Conservation (phyloP, 2,888 invertebrate species). For the Epicampocera succincta region DNA sequence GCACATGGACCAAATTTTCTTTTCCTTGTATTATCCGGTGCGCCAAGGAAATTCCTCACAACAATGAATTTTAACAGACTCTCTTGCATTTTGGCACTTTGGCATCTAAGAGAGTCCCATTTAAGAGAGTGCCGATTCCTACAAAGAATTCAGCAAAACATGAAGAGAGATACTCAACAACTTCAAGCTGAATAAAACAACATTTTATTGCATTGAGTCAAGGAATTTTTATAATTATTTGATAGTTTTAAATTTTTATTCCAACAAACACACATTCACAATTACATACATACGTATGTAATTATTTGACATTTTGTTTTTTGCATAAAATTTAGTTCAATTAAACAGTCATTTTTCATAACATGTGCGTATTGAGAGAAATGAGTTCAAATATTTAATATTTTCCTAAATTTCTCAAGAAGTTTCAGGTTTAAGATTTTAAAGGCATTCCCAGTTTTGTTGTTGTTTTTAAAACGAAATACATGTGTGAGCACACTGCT, state of each 20-base stretch:
- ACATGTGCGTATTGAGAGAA: too few species aligned
- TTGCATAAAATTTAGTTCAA: too few species aligned
- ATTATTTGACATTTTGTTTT: too few species aligned
- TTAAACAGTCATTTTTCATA: too few species aligned
- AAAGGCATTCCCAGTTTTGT: conserved; percentile 39
- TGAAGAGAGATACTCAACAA: conserved; percentile 9
- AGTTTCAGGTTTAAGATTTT: conserved; percentile 24
- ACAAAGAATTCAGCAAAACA: conserved; percentile 21
- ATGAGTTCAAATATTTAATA: background rate
- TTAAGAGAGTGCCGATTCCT: background rate
- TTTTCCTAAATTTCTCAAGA: background rate
- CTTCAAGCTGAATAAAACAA: conserved; percentile 41
- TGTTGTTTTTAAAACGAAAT: conserved; percentile 11
- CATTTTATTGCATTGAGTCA: conserved; percentile 23
- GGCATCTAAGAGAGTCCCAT: background rate
- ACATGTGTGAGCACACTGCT: conserved; percentile 20
- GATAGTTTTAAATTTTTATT: too few species aligned
- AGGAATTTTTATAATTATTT: conserved; percentile 45
- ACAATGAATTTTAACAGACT: background rate
- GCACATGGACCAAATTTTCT: too few species aligned
- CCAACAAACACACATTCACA: too few species aligned
- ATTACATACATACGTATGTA: too few species aligned
- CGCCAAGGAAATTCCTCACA: background rate
- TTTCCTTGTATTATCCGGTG: too few species aligned
- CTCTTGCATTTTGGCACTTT: background rate